Evolutionary conservation across 2,797 vertebrate genomes (phyloP).

Genomic region (Siniperca obscura): DNA sequence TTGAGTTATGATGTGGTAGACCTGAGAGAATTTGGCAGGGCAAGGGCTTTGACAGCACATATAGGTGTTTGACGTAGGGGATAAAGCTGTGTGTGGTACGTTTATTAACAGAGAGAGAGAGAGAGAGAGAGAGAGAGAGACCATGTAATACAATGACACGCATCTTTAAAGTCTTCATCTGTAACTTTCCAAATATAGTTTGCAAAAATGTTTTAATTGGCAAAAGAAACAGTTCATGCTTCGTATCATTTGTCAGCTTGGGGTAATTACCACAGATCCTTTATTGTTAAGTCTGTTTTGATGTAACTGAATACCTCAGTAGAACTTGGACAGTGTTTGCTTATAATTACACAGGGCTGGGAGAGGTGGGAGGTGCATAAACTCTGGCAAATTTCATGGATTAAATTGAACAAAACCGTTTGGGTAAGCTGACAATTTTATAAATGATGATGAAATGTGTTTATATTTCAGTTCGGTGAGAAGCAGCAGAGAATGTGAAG

Average conservation of each 20-base stretch:
- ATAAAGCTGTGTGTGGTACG: constrained; percentile 51
- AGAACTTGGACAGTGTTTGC: constrained; percentile 73
- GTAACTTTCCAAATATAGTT: constrained; percentile 70
- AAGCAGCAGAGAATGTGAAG: constrained; percentile 53
- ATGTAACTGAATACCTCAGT: constrained; percentile 71
- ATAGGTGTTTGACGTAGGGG: constrained; percentile 55
- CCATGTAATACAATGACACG: constrained; percentile 49
- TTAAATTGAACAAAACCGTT: constrained; percentile 82
- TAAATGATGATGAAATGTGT: constrained; percentile 79
- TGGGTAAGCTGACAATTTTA: constrained; percentile 73
- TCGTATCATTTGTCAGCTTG: constrained; percentile 83
- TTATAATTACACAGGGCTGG: constrained; percentile 73
- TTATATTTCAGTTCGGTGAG: constrained; percentile 67
- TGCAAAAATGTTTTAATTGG: constrained; percentile 75
- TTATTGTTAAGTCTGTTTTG: constrained; percentile 70
- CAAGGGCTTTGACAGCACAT: constrained; percentile 40
- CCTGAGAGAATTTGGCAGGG: constrained; percentile 58
- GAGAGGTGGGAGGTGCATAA: constrained; percentile 72
- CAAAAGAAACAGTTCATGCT: constrained; percentile 68
- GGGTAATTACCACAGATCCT: constrained; percentile 74
- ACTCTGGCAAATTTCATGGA: constrained; percentile 85
- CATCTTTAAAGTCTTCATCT: constrained; percentile 55
- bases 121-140: constrained; percentile 11
- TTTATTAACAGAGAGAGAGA: constrained; percentile 38
- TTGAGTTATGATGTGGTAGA: constrained; percentile 72